Base-by-base conservation (phyloP, 2,888 invertebrate genomes). In the Sarcophaga variegata region DNA sequence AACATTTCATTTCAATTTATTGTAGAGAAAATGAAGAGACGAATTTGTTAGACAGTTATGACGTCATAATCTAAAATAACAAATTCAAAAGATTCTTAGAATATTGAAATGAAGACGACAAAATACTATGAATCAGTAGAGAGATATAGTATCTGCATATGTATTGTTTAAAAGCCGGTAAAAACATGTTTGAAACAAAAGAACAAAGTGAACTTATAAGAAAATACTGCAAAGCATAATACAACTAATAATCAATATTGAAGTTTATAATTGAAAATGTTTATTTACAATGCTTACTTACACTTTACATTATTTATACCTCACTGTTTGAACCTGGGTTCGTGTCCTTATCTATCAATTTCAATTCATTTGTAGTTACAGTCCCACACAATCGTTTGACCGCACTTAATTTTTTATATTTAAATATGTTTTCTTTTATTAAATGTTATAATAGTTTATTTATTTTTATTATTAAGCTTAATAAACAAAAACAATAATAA, bases 11-110 rank as follows among this genome's bases (percentile, higher is more conserved):
- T 70, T 85, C 12, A 17, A 0, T 4, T 54, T 54, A 0, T 14
- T 54, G 22, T 49, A 66, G 66, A 79, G 47, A 70, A 54, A 60
- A 70, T 27, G 64, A 72, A 69, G 47, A 25, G 81, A 60, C 49
- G 59, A 62, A 76, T n/a, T 70, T 76, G 17, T 70, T 74, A 37
- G 71, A 85, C 62, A 80, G 76, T 83, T 79, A 75, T 86, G 90
- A 90, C 91, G 91, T 92, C 91, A 92, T 91, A 89, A 90, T 89
- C 89, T 89, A 89, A 90, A 27, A 88, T 89, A 82, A 83, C 88
- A 90, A 86, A 88, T 88, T 88, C 79, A 86, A 81, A 45, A 10
- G n/a, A 67, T 62, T 70, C 49, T 71, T 71, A 60, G 27, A 62
- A 70, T 27, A 71, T 70, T 70, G 17, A 6, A n/a, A 27, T 54